Percentiles rank a stretch among this genome's conserved stretches.
Evolutionary conservation across 2,113 vertebrate species (phyloP).

Genomic region (Scolopax mira): DNA sequence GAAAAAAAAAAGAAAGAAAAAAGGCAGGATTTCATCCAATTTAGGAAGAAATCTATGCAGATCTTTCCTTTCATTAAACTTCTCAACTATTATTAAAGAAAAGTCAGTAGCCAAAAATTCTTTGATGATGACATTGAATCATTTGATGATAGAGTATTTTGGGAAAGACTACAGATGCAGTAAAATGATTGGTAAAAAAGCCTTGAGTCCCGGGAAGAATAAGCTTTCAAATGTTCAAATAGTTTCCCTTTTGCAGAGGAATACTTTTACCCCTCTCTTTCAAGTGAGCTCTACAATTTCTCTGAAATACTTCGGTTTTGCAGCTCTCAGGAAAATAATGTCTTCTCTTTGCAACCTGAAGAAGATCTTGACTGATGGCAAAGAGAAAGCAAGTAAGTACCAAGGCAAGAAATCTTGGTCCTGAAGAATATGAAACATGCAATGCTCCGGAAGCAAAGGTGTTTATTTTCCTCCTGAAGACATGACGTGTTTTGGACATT

Average conservation of each 20-base stretch:
- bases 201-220: conserved; percentile 28
- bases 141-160: conserved; percentile 65
- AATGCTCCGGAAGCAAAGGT: background rate
- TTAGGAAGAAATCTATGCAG: conserved; percentile 72
- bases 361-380: background rate
- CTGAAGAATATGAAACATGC: background rate
- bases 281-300: background rate
- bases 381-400: background rate
- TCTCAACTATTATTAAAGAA: conserved; percentile 75
- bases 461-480: background rate
- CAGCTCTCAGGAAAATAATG: background rate
- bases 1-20: conserved; percentile 1
- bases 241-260: conserved; percentile 50
- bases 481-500: background rate
- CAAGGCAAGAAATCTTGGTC: background rate
- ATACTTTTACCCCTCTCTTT: conserved; percentile 18
- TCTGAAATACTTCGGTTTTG: background rate
- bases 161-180: conserved; percentile 55
- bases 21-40: conserved; percentile 66
- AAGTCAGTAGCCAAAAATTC: conserved; percentile 74
- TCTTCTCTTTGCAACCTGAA: background rate
- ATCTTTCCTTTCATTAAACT: conserved; percentile 77
- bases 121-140: conserved; percentile 74
- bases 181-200: conserved; percentile 56
- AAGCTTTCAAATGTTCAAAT: conserved; percentile 61